phyloP scores from a whole-genome alignment of 2,113 vertebrate genomes.

The Oncorhynchus clarkii region DNA sequence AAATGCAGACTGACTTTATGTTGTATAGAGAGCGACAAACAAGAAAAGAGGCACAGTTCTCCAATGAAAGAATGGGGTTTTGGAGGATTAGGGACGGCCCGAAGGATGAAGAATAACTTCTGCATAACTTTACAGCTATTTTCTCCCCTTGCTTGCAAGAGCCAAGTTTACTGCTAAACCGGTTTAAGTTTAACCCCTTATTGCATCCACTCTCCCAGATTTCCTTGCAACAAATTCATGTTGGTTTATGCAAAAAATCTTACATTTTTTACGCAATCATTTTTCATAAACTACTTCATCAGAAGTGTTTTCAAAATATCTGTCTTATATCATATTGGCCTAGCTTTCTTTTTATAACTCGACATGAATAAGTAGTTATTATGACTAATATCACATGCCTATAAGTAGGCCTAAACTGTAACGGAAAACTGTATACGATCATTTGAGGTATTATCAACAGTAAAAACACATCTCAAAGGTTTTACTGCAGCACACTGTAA shows the following conservation, averaged over 20 bases:
- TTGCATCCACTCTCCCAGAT: conserved; percentile 33
- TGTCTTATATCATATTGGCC: neutral
- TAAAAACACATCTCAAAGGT: too few species aligned
- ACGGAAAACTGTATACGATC: too few species aligned
- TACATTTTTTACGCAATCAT: neutral
- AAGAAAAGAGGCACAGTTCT: conserved; percentile 85
- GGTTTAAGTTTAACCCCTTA: conserved; percentile 72
- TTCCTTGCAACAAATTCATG: conserved; percentile 3
- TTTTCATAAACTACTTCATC: neutral
- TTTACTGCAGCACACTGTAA: too few species aligned
- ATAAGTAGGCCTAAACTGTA: too few species aligned
- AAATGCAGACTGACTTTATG: conserved; percentile 99
- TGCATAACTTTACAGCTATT: conserved; percentile 83
- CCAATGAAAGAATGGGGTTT: conserved; percentile 84
- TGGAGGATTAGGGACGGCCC: conserved; percentile 79
- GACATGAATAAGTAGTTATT: too few species aligned
- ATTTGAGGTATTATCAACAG: too few species aligned
- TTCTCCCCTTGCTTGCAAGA: conserved; percentile 67
- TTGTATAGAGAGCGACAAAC: conserved; percentile 88
- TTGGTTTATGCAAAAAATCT: neutral
- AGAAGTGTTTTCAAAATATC: neutral
- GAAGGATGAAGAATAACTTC: conserved; percentile 80
- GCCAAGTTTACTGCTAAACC: conserved; percentile 70
- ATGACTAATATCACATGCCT: neutral
- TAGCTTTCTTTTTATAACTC: too few species aligned